Evolutionary conservation across 2,113 vertebrate species (phyloP).

Genomic region (Sorex araneus): DNA sequence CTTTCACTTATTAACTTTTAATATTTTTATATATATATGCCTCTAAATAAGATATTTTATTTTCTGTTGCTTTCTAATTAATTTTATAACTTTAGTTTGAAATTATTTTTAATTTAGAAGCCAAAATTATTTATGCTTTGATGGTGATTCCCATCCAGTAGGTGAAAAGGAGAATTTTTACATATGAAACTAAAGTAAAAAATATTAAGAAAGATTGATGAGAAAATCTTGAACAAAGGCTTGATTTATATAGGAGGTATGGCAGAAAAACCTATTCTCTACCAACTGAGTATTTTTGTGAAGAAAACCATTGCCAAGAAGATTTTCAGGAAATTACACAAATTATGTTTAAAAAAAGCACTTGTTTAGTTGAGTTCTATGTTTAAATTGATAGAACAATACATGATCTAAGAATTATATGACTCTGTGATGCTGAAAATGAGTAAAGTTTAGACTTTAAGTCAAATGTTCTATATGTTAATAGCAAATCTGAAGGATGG

Average conservation of each 20-base stretch:
- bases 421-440: not conserved
- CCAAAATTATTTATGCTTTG: not conserved
- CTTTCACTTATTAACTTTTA: not conserved
- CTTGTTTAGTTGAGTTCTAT: not conserved
- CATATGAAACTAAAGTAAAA: not conserved
- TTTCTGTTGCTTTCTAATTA: not conserved
- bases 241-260: not conserved
- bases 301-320: slow-evolving; percentile 22
- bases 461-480: not conserved
- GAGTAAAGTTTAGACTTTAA: not conserved
- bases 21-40: not conserved
- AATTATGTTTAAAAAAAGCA: not conserved
- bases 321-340: not conserved
- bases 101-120: slow-evolving; percentile 6
- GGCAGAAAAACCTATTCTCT: not conserved
- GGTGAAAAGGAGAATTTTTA: not conserved
- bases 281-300: not conserved
- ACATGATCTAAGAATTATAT: not conserved
- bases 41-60: not conserved
- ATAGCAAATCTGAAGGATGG: not conserved
- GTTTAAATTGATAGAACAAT: not conserved
- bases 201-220: slow-evolving; percentile 36
- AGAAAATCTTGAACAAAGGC: not conserved
- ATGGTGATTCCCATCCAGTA: not conserved
- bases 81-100: not conserved